Base-by-base conservation (phyloP, 2,797 vertebrate species). In the Lycodopsis pacificus region DNA sequence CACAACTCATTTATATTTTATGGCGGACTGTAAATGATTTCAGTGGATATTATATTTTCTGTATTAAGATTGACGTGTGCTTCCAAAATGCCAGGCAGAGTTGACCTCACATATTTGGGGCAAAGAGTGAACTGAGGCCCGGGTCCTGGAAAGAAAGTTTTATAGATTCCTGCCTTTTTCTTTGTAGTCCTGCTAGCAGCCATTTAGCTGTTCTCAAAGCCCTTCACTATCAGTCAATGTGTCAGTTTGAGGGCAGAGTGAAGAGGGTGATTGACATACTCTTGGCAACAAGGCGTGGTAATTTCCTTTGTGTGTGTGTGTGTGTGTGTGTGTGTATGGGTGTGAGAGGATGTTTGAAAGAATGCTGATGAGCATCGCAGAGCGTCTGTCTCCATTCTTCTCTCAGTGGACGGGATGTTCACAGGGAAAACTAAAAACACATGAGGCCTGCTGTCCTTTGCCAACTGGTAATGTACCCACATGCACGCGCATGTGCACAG, bases 391-490 rank as follows among this genome's bases (percentile, higher is more conserved):
- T 93, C 83, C 82, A 88, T 90, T 93, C 87, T 91, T 89, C 85
- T 92, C 92, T 92, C 89, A 70, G 90, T 90, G 92, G 89, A 94
- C 88, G 87, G 87, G 92, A 94, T 94, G 92, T 93, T 94, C 91
- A 87, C 90, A 89, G 89, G 90, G 89, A 86, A 94, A 95, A 94
- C 90, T 40, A 89, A 94, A 93, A 93, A 92, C 94, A 94, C 90
- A 94, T 94, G 94, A 93, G 77, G 79, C 80, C 77, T 85, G 77
- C 80, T 82, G 87, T 88, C 85, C 86, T 86, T 80, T 91, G 93
- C 93, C 92, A 94, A 93, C 89, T 92, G 88, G 86, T 92, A 91
- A 92, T 93, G 89, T 91, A 91, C 91, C 88, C 85, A 11, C 78
- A 76, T 61, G 87, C 81, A 90, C 67, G 19, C 22, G 59, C 84